Percentiles rank a stretch among this genome's conserved stretches.
Conservation (phyloP, 2,888 invertebrate species). For the Mesopsocus fuscifrons region DNA sequence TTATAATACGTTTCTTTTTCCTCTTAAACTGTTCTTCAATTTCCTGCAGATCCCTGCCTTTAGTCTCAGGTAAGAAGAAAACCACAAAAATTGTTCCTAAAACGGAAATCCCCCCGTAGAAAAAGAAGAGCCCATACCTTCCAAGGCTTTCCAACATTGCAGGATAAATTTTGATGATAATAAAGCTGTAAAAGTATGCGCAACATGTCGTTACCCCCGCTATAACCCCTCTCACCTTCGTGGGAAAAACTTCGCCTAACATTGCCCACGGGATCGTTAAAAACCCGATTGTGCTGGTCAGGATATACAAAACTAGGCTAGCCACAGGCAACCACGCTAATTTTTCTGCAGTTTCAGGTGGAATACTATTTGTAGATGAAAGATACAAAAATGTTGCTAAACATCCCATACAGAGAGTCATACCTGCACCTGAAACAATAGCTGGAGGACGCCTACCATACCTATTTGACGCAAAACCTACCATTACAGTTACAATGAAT, state of each 20-base stretch:
- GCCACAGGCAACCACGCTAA: constrained; percentile 15
- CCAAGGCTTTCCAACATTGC: constrained; percentile 25
- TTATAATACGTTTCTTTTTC: neutral
- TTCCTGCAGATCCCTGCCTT: constrained; percentile 30
- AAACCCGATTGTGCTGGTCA: constrained; percentile 32
- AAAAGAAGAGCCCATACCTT: constrained; percentile 27
- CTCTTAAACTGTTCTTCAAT: constrained; percentile 28
- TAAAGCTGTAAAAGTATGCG: constrained; percentile 32
- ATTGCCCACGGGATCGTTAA: constrained; percentile 36
- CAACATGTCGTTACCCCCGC: constrained; percentile 29
- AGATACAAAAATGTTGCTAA: constrained; percentile 1
- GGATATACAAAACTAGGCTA: constrained; percentile 16
- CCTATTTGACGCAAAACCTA: constrained; percentile 16
- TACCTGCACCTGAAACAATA: constrained; percentile 32
- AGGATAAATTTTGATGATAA: constrained; percentile 31
- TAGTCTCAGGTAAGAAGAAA: constrained; percentile 31
- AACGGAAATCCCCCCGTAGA: constrained; percentile 28
- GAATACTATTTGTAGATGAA: neutral
- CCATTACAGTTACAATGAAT: constrained; percentile 16
- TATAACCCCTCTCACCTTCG: constrained; percentile 28
- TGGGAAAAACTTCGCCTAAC: constrained; percentile 34
- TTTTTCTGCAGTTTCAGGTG: neutral
- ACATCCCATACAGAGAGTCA: constrained; percentile 29
- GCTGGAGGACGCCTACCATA: constrained; percentile 17
- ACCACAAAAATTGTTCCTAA: constrained; percentile 30